phyloP scores from a whole-genome alignment of 1,140 invertebrate genomes.

The Neodiprion virginianus region DNA sequence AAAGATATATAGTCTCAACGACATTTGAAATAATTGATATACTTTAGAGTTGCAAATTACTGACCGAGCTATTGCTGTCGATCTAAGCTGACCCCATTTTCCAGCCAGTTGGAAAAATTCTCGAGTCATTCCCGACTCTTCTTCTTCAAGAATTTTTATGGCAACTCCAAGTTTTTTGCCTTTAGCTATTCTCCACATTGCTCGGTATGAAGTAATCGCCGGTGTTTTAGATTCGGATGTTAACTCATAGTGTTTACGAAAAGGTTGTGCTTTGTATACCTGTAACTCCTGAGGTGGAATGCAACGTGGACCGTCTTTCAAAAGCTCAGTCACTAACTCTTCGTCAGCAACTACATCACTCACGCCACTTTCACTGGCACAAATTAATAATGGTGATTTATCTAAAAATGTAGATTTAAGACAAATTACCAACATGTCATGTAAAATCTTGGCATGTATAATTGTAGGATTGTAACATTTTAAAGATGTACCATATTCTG shows the following conservation, averaged over 20 bases:
- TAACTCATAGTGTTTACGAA: slow-evolving; percentile 40
- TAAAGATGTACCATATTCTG: slow-evolving; percentile 78
- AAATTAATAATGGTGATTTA: slow-evolving; percentile 76
- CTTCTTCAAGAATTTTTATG: slow-evolving; percentile 76
- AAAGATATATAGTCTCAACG: background rate
- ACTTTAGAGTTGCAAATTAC: slow-evolving; percentile 4
- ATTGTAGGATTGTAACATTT: slow-evolving; percentile 22
- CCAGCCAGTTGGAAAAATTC: slow-evolving; percentile 79
- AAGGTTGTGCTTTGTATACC: slow-evolving; percentile 52
- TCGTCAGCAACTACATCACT: slow-evolving; percentile 53
- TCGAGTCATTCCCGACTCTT: slow-evolving; percentile 62
- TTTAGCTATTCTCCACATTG: slow-evolving; percentile 64
- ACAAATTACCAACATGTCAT: slow-evolving; percentile 38
- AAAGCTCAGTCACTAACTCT: slow-evolving; percentile 45
- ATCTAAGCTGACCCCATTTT: slow-evolving; percentile 78
- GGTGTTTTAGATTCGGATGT: slow-evolving; percentile 31
- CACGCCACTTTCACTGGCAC: slow-evolving; percentile 57
- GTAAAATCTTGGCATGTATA: slow-evolving; percentile 1
- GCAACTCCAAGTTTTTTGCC: slow-evolving; percentile 77
- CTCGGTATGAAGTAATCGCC: slow-evolving; percentile 46
- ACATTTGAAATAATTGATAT: slow-evolving; percentile 17
- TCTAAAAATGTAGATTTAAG: slow-evolving; percentile 59
- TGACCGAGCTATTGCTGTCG: slow-evolving; percentile 72
- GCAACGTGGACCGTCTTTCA: slow-evolving; percentile 51
- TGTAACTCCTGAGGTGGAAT: slow-evolving; percentile 52